Conservation (phyloP, 2,888 invertebrate genomes). For the Tridacna gigas region DNA sequence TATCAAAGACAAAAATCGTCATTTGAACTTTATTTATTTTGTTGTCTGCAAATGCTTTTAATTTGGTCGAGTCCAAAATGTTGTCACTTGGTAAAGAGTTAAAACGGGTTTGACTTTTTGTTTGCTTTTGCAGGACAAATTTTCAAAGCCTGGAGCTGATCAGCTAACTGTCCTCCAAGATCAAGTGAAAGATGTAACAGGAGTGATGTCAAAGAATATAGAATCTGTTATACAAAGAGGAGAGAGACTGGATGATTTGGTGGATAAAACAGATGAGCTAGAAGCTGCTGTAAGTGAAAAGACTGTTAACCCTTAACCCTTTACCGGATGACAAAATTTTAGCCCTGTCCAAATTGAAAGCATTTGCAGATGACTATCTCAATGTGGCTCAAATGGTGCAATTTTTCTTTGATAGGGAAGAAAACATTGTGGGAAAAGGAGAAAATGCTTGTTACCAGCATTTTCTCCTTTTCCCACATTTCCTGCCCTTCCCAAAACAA, state of each 20-base stretch:
- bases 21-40: no score
- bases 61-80: neutral
- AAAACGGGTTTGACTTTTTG: neutral
- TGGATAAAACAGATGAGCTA: constrained; percentile 84
- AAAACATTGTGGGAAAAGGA: neutral
- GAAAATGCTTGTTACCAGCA: neutral
- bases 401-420: neutral
- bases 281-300: constrained; percentile 80
- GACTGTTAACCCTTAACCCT: neutral
- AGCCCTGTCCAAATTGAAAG: no score
- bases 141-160: constrained; percentile 73
- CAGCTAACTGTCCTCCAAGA: constrained; percentile 72
- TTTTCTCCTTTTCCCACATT: neutral
- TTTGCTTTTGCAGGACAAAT: constrained; percentile 71
- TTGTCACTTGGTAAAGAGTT: neutral
- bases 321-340: no score
- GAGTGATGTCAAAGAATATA: constrained; percentile 84
- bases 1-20: no score
- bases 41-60: no score
- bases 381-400: neutral
- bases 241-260: constrained; percentile 83
- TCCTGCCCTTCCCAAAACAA: neutral
- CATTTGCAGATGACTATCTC: no score
- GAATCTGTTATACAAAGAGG: constrained; percentile 84
- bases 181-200: constrained; percentile 84